phyloP scores from a whole-genome alignment of 1,140 invertebrate species.

The Musca vetustissima region DNA sequence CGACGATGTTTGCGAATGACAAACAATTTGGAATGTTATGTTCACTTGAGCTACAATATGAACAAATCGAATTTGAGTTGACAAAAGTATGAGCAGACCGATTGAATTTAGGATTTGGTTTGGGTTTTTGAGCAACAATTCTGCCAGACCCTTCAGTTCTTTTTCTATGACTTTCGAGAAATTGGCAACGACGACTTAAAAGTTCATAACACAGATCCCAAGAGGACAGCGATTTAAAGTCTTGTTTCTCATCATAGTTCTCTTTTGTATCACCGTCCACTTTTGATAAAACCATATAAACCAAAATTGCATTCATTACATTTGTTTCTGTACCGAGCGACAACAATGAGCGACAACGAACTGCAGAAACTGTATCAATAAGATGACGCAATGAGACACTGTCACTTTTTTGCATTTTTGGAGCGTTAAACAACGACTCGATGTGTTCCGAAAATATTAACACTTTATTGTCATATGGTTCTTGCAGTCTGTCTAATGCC shows the following conservation, averaged over 20 bases:
- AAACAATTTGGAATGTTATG: not conserved
- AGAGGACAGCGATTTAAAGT: not conserved
- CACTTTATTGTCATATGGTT: slow-evolving; percentile 9
- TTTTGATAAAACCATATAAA: slow-evolving; percentile 11
- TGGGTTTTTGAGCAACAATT: too few relatives aligned
- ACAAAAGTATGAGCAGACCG: not conserved
- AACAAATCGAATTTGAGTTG: not conserved
- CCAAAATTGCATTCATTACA: slow-evolving; percentile 17
- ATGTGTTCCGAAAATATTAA: too few relatives aligned
- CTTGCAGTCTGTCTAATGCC: slow-evolving; percentile 2
- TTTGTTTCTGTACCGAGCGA: not conserved
- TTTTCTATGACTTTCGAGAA: slow-evolving; percentile 6
- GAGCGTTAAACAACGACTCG: too few relatives aligned
- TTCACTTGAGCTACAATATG: not conserved
- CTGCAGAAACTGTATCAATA: not conserved
- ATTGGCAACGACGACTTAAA: slow-evolving; percentile 9
- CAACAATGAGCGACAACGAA: not conserved
- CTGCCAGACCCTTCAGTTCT: too few relatives aligned
- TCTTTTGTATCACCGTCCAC: not conserved
- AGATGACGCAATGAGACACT: not conserved
- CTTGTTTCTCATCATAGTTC: slow-evolving; percentile 12
- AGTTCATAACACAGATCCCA: slow-evolving; percentile 7
- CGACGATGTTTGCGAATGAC: too few relatives aligned
- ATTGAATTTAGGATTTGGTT: not conserved
- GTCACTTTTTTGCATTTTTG: too few relatives aligned